phyloP scores from a whole-genome alignment of 2,797 vertebrate genomes.

The Pipistrellus pipistrellus region DNA sequence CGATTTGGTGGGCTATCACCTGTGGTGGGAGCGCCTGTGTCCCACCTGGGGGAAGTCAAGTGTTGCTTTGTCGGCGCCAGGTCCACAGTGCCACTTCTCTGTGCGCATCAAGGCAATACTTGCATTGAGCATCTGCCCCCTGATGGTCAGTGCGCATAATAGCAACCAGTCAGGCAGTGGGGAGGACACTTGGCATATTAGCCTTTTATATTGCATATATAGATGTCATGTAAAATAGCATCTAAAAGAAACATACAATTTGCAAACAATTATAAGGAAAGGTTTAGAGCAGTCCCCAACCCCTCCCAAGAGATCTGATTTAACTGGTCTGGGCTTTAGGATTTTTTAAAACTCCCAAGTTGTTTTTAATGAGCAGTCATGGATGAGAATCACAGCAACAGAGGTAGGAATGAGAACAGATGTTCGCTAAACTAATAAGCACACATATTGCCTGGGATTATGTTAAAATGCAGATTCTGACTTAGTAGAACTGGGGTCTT shows the following conservation, averaged over 20 bases:
- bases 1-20: too few species aligned
- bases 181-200: too few species aligned
- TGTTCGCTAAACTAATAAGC: neutral
- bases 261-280: constrained; percentile 36
- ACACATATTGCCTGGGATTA: neutral
- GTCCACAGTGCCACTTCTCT: too few species aligned
- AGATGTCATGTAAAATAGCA: constrained; percentile 10
- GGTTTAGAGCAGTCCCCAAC: neutral
- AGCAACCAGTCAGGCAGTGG: too few species aligned
- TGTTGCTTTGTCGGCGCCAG: too few species aligned
- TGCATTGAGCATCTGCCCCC: too few species aligned
- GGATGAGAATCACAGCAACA: neutral
- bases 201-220: too few species aligned
- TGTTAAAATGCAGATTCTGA: neutral
- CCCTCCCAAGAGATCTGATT: neutral
- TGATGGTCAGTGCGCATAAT: too few species aligned
- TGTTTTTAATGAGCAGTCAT: constrained; percentile 10
- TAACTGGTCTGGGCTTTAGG: neutral
- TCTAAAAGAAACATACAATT: constrained; percentile 26
- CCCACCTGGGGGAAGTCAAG: too few species aligned
- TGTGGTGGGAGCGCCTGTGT: too few species aligned
- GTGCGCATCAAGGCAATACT: too few species aligned
- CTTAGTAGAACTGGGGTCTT: neutral
- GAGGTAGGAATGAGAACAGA: neutral
- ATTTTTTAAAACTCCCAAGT: constrained; percentile 33